Evolutionary conservation across 2,888 invertebrate genomes (phyloP), one percentile per base, ranked within the genome.

Genomic region (Drosophila phalerata): DNA sequence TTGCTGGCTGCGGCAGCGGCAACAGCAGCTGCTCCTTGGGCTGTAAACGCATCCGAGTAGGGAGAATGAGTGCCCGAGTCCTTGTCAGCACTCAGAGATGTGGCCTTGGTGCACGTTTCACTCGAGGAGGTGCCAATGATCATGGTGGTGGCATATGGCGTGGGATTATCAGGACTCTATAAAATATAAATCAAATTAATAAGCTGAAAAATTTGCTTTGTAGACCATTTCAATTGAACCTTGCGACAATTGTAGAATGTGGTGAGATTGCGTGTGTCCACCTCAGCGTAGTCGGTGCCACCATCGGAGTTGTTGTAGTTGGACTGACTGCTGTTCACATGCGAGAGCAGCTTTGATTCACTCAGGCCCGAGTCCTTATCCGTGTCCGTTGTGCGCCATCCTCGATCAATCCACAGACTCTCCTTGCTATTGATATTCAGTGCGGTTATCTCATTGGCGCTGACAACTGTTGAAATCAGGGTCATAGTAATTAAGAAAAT

Each of bases 81-180:
- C 77, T 92, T 92, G 81, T 92, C 92, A 17, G 92, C 92, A 61
- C 92, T 92, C 5, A 91, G 82, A 3, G 92, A 92, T 9, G 92
- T 92, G 47, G 92, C 91, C 73, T 93, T 93, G 71, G 92, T 90
- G 85, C 92, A 92, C 25, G 91, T 92, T 56, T 92, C 93, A 13
- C 90, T 91, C 5, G 90, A 86, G 5, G 92, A 91, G 47, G 92
- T 91, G 38, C 92, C 92, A 73, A 96, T 93, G 40, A 96, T 93
- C 92, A 96, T 96, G 11, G 96, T 96, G 0, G 96, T 96, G 15
- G 96, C 96, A 91, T 96, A 96, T 0, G 96, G 96, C 3, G 95
- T 95, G 0, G 95, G 95, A 90, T 95, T 94, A 78, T 94, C 94
- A 10, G 94, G 94, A 62, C 94, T 94, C 92, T 92, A 30, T 9